Base-by-base conservation (phyloP, 2,888 invertebrate species). In the Euclidia mi region DNA sequence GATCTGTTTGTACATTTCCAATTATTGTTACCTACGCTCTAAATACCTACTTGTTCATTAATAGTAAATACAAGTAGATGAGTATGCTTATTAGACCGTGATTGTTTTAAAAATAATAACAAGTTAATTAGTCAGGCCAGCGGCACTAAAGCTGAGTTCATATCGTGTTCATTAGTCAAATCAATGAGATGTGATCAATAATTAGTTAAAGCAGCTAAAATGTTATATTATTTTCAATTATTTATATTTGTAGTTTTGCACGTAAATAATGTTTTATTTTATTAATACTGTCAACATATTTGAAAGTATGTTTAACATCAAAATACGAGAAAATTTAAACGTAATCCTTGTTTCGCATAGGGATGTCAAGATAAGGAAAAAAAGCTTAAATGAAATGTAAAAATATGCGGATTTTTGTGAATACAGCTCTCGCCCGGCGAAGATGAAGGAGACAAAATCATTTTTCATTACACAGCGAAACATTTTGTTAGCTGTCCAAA, bases 1-100 rank as follows among this genome's bases (percentile, higher is more conserved):
- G 3, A 31, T 31, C 45, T 59, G 49, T 69, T 58, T 58, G 40
- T 47, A 56, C 44, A 40, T 38, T 18, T 38, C 3, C 14, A n/a
- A 38, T 35, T 6, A 12, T 31, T 18, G 17, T 17, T 18, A 38
- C 38, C n/a, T n/a, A 0, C 10, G 3, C 7, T n/a, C 20, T 40
- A 25, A 10, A 12, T 29, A 14, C 40, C 20, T 28, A 38, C n/a
- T 31, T 10, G 17, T 7, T 35, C 20, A 25, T 38, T 38, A 38
- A 38, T 37, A 17, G 3, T 38, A n/a, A 38, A 17, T 17, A 18
- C 12, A 14, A 35, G 15, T 38, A 18, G 18, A 38, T 17, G 10
- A n/a, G 17, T 17, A 17, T 10, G 12, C 12, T 12, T 14, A 9
- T 38, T 3, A 17, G 17, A n/a, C n/a, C n/a, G 17, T 38, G n/a